A percentile compares a stretch with the other conserved stretches of the same genome.
These are phyloP conservation scores for Mus caroli DNA, from an alignment of 2,797 vertebrate genomes.

Conservation along the genomic window DNA sequence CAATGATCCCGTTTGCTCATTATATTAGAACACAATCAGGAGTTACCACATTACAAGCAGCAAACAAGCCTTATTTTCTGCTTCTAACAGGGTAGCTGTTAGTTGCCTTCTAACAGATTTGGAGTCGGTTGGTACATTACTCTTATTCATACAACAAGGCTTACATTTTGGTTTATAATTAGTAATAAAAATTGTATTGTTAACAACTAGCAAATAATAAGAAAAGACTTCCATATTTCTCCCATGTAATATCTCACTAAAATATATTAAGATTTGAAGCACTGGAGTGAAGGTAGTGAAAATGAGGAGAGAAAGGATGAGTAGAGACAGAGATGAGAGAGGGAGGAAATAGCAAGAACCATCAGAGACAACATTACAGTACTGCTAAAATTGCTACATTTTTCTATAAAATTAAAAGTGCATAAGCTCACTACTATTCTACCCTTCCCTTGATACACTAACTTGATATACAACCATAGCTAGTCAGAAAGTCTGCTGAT, in stretches of 20 bases:
- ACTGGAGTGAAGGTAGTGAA: conserved; percentile 24
- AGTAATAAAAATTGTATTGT: neutral
- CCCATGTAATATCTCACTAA: neutral
- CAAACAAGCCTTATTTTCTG: neutral
- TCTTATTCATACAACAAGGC: neutral
- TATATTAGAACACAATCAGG: neutral
- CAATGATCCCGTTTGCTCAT: neutral
- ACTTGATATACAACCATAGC: conserved; percentile 6
- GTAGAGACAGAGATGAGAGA: neutral
- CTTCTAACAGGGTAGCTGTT: neutral
- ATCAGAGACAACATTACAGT: neutral
- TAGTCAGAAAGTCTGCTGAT: conserved; percentile 4
- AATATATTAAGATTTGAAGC: neutral
- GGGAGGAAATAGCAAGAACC: neutral
- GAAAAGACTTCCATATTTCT: neutral
- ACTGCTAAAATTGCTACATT: neutral
- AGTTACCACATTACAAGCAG: neutral
- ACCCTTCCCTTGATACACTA: neutral
- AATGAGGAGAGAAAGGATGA: neutral
- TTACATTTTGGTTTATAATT: neutral
- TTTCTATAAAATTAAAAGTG: conserved; percentile 14
- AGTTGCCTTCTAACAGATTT: neutral
- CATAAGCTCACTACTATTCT: neutral
- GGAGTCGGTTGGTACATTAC: neutral
- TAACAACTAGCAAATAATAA: neutral